Evolutionary conservation across 2,113 vertebrate species (phyloP).

Genomic region (Cephalophus harveyi): DNA sequence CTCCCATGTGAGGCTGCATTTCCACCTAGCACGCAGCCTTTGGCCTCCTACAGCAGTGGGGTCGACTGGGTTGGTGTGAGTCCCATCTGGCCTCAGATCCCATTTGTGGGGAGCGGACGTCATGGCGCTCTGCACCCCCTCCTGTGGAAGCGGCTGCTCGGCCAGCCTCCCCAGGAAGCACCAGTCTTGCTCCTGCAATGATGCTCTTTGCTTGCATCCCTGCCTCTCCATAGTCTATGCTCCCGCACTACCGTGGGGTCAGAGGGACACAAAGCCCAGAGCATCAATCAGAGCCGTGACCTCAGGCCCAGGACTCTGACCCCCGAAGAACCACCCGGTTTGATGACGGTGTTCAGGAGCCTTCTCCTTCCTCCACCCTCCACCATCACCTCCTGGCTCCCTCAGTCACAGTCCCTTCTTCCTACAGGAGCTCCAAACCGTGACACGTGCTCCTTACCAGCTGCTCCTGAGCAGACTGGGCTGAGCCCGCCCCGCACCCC

Average conservation of each 20-base stretch:
- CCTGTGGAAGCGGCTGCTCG: neutral
- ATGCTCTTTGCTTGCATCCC: neutral
- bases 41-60: neutral
- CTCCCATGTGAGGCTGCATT: accelerated
- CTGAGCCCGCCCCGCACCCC: neutral
- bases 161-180: neutral
- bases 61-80: neutral
- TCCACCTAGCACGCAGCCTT: neutral
- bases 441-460: neutral
- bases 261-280: neutral
- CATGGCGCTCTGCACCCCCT: accelerated
- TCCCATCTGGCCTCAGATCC: neutral
- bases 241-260: neutral
- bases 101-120: neutral
- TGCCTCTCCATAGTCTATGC: neutral
- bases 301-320: neutral
- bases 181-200: neutral
- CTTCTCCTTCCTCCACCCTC: neutral
- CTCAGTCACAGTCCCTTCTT: neutral
- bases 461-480: neutral
- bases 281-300: neutral
- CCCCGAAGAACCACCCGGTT: neutral
- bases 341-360: neutral
- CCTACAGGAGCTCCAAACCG: neutral
- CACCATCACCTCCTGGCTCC: neutral